Percentiles rank a stretch among this genome's conserved stretches.
Conservation (phyloP, 92 coral and sea anemone genomes). For the Desmophyllum pertusum region DNA sequence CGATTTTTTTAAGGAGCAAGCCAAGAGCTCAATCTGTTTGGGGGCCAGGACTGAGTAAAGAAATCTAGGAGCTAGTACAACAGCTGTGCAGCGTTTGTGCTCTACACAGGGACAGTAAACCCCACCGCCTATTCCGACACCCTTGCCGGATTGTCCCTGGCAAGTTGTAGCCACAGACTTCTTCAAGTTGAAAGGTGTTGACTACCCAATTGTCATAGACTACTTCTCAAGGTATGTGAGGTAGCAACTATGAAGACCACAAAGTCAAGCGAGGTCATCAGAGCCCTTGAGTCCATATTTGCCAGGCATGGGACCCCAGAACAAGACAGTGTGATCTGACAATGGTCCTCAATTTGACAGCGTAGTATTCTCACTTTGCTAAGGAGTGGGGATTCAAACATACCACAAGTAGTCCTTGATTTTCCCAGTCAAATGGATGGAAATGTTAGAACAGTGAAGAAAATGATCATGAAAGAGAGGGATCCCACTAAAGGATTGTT, state of each 20-base stretch:
- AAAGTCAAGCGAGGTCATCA: background rate
- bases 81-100: slow-evolving; percentile 26
- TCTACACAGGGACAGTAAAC: background rate
- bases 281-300: background rate
- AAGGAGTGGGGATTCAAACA: no score
- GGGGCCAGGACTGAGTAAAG: slow-evolving; percentile 48
- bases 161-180: slow-evolving; percentile 22
- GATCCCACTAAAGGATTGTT: background rate
- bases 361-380: background rate
- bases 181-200: background rate
- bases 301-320: slow-evolving; percentile 1
- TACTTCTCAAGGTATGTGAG: slow-evolving; percentile 20
- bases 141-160: slow-evolving; percentile 27
- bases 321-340: background rate
- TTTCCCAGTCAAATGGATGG: background rate
- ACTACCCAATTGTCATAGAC: slow-evolving; percentile 6
- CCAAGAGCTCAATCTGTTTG: no score
- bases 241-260: background rate
- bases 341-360: background rate
- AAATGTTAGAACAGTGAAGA: background rate
- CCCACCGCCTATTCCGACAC: slow-evolving; percentile 15
- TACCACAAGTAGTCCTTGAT: no score
- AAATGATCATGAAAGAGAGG: background rate
- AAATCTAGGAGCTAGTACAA: slow-evolving; percentile 35
- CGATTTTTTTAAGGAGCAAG: no score